These are phyloP conservation scores for Gymnorhina tibicen DNA, from an alignment of 2,113 vertebrate genomes.

Conservation along the genomic window DNA sequence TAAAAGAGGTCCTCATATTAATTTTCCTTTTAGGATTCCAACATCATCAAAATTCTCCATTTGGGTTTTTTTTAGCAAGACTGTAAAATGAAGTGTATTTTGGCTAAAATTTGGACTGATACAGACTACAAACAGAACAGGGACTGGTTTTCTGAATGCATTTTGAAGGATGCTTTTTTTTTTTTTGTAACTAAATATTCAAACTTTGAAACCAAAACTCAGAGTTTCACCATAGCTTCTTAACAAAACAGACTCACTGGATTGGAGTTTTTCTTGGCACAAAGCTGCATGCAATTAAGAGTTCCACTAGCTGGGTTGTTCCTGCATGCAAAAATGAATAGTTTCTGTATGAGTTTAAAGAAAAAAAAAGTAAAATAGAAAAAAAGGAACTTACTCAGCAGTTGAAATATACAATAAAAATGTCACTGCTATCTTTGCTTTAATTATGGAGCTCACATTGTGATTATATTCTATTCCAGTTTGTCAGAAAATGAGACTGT, in stretches of 20 bases:
- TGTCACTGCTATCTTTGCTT: conserved; percentile 56
- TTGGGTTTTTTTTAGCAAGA: not conserved
- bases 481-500: conserved; percentile 55
- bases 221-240: not conserved
- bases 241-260: not conserved
- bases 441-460: conserved; percentile 55
- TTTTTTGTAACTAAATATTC: not conserved
- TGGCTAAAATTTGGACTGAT: not conserved
- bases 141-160: not conserved
- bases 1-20: not conserved
- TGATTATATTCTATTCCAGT: conserved; percentile 50
- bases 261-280: conserved; percentile 11
- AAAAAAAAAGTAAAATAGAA: not conserved
- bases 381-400: conserved; percentile 45
- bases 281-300: conserved; percentile 13
- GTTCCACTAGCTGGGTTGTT: conserved; percentile 46
- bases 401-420: conserved; percentile 60
- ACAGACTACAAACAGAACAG: not conserved
- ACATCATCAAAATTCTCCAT: not conserved
- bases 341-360: not conserved
- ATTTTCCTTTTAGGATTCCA: not conserved
- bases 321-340: conserved; percentile 35
- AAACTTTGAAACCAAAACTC: not conserved
- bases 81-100: not conserved
- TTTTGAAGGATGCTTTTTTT: not conserved